Evolutionary conservation across 2,888 invertebrate genomes (phyloP), one percentile per base, ranked within the genome.

Genomic region (Eupelmus urozonus): DNA sequence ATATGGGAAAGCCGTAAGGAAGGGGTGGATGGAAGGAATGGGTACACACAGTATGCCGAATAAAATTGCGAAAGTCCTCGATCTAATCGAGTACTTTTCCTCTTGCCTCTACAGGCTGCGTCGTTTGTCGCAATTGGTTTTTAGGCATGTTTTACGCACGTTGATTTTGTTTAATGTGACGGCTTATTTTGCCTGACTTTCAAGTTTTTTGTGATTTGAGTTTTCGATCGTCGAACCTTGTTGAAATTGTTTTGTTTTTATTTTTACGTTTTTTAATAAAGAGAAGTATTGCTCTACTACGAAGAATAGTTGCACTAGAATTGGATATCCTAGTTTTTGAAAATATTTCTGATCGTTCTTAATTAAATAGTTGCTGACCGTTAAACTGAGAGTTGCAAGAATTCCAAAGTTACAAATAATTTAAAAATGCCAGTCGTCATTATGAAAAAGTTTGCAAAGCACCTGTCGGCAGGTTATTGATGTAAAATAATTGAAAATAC

Each of bases 111-210:
- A 13, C 57, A 27, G 27, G 9, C 45, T 25, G 40, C 27, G 16
- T 20, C 65, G 25, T n/a, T 9, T n/a, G 18, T 42, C 49, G n/a
- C 71, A 53, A 77, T 77, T 69, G 78, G 63, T 55, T 78, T 72
- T 67, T 72, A 55, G 57, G 62, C 62, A 73, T 67, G 73, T 73
- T 73, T 78, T 62, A 57, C 78, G 69, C 67, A 73, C 60, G 25
- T 57, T 57, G 51, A 73, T 69, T 55, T 69, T 69, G 55, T 69
- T 78, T 72, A 72, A 67, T 42, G 65, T 3, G 20, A 18, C 40
- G 72, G 45, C 18, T 53, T 75, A 53, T 67, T 78, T 60, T 65
- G 59, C 53, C 59, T 66, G 70, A 72, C 66, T 60, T 66, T 51
- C 55, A 18, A 25, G 51, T 71, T 51, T 45, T 71, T 66, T 71